These are phyloP conservation scores for Acrobasis suavella DNA, from an alignment of 2,888 invertebrate genomes.

Conservation along the genomic window DNA sequence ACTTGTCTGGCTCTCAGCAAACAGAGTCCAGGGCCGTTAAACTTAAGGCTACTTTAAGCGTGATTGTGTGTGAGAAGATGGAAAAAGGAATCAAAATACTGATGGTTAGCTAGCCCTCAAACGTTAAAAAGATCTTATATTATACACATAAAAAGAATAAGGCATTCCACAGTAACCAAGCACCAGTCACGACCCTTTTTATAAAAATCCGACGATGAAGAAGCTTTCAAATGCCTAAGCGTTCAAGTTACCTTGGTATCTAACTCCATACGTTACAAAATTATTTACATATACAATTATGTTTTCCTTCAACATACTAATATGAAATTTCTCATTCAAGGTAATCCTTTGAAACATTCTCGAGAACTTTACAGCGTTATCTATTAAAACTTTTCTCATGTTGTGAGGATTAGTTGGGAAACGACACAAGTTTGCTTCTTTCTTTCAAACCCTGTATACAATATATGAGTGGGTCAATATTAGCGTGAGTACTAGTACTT, in stretches of 20 bases:
- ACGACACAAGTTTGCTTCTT: neutral
- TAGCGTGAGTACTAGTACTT: no score
- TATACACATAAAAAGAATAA: no score
- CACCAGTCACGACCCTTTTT: neutral
- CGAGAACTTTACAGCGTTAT: neutral
- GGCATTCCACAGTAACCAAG: no score
- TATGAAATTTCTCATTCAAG: neutral
- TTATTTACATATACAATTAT: neutral
- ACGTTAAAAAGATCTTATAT: no score
- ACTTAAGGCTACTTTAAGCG: no score
- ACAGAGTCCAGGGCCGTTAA: no score
- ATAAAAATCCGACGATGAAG: neutral
- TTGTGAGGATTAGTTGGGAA: constrained; percentile 1
- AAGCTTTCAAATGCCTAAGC: neutral
- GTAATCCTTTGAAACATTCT: neutral
- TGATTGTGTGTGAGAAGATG: no score
- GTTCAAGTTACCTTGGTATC: neutral
- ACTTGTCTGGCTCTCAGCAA: no score
- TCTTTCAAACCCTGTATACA: neutral
- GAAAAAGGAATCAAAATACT: no score
- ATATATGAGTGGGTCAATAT: neutral
- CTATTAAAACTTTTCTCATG: constrained; percentile 2
- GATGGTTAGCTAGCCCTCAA: no score
- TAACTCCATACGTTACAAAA: neutral
- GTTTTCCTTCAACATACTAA: neutral